Base-by-base conservation (phyloP, 2,113 vertebrate species). In the Acanthochromis polyacanthus region DNA sequence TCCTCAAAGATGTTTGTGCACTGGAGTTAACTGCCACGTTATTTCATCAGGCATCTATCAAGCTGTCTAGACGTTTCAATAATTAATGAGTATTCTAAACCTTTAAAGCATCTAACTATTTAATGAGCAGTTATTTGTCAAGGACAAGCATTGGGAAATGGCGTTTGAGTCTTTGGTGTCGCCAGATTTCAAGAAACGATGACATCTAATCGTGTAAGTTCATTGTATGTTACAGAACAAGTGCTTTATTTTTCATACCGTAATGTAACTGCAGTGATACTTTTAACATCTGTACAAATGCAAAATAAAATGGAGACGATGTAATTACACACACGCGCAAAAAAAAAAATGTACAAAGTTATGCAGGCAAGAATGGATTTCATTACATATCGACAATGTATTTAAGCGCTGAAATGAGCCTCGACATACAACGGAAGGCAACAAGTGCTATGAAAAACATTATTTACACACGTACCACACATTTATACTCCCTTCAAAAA, bases 281-380 rank as follows among this genome's bases (percentile, higher is more conserved):
- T 95, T 96, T 96, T 96, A 96, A 97, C 96, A 97, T 97, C 97
- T 99, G 96, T 98, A 99, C 98, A 99, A 97, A 97, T 96, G 95
- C 96, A 96, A 96, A 96, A 96, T 93, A 95, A 95, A 96, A 96
- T 93, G 92, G 93, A 91, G 92, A 95, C 93, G 71, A 85, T 88
- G 93, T 95, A 94, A 93, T 97, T 95, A 97, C 93, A 96, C 93
- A 91, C 88, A 96, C 95, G 95, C 16, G 36, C 25, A 77, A 14
- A 10, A 51, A 51, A 95, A 96, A 95, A 96, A 96, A 96, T 95
- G 94, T 96, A 97, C 95, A 95, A 96, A 95, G 94, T 95, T 91
- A 95, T 95, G 96, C 95, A 97, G 94, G 96, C 93, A 85, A 88
- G 77, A 90, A 88, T 80, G 88, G 85, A 88, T 96, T 94, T 95